A percentile compares a stretch with the other conserved stretches of the same genome.
Conservation (phyloP, 2,888 invertebrate species). For the Drosophila gaucha region DNA sequence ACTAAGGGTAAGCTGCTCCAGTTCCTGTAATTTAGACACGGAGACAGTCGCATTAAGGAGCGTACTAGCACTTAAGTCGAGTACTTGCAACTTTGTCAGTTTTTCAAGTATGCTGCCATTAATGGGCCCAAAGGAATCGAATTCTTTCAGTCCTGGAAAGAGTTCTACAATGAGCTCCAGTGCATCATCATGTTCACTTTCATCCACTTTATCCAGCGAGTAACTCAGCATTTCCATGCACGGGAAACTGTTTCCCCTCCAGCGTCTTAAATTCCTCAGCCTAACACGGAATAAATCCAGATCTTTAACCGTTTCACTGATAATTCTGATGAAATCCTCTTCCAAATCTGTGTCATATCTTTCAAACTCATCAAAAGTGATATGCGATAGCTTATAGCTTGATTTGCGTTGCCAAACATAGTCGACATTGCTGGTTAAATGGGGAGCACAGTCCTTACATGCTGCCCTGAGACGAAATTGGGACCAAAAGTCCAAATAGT, state of each 20-base stretch:
- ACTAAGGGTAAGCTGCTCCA: background rate
- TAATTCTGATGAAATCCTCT: background rate
- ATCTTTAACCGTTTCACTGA: background rate
- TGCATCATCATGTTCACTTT: background rate
- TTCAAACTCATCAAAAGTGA: background rate
- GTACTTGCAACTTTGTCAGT: background rate
- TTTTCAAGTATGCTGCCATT: background rate
- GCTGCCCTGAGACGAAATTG: constrained; percentile 30
- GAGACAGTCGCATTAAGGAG: background rate
- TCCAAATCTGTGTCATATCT: background rate
- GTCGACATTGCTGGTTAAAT: constrained; percentile 3
- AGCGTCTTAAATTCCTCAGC: background rate
- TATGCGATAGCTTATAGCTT: background rate
- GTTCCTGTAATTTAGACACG: background rate
- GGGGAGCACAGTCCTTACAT: background rate
- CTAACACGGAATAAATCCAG: background rate
- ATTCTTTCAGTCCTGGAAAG: background rate
- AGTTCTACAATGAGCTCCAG: background rate
- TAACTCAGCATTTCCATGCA: background rate
- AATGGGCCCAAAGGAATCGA: background rate
- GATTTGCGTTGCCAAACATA: background rate
- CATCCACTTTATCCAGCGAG: no score
- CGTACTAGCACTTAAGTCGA: background rate
- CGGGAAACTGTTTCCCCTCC: background rate
- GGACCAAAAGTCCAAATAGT: constrained; percentile 10